Evolutionary conservation across 1,140 invertebrate genomes (phyloP).

Genomic region (Hypothenemus hampei): DNA sequence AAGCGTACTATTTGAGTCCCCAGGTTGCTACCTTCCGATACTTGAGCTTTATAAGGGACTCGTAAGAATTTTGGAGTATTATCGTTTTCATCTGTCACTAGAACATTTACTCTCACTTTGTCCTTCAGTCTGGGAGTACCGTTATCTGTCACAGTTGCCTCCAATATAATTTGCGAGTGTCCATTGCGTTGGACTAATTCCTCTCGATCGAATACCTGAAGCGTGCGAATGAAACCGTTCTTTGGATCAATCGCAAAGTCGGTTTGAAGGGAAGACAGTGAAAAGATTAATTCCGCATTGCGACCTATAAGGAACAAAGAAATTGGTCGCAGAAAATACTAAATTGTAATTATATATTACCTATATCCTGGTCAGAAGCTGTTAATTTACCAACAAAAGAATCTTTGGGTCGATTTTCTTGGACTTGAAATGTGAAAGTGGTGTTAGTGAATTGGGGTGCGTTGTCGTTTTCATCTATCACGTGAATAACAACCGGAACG

Average conservation of each 20-base stretch:
- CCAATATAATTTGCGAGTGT: constrained; percentile 71
- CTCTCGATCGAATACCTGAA: constrained; percentile 82
- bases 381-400: constrained; percentile 85
- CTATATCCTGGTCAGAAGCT: constrained; percentile 82
- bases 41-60: constrained; percentile 75
- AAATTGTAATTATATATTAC: constrained; percentile 3
- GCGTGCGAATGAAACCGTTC: constrained; percentile 87
- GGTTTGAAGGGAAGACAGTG: constrained; percentile 66
- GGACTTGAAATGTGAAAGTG: constrained; percentile 77
- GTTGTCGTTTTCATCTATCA: constrained; percentile 96
- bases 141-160: constrained; percentile 84
- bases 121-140: constrained; percentile 73
- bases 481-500: constrained; percentile 82
- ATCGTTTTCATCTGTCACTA: constrained; percentile 88
- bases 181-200: constrained; percentile 69
- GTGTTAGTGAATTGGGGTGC: constrained; percentile 81
- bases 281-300: constrained; percentile 88
- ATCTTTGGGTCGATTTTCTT: constrained; percentile 84
- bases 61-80: constrained; percentile 81
- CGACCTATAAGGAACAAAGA: constrained; percentile 51
- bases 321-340: not conserved
- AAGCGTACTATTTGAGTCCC: constrained; percentile 79
- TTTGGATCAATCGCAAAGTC: constrained; percentile 85
- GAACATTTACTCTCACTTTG: constrained; percentile 84
- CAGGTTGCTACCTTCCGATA: constrained; percentile 74